phyloP scores from a whole-genome alignment of 2,888 invertebrate species.

The Hybos culiciformis region DNA sequence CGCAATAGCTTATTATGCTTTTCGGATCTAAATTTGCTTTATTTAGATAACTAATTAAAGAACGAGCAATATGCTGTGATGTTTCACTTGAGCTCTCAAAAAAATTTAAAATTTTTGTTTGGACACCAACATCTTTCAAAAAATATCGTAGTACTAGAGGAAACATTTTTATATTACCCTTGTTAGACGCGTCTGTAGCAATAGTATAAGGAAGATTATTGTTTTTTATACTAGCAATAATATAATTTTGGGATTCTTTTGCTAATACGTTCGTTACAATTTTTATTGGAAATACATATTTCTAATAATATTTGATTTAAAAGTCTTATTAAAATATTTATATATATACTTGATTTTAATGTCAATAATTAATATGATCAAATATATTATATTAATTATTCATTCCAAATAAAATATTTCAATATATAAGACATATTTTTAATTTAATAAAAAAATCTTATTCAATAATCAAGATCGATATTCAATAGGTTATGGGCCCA shows the following conservation, averaged over 20 bases:
- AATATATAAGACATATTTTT: too few species aligned
- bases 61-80: conserved; percentile 1
- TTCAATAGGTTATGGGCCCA: too few species aligned
- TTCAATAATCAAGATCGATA: too few species aligned
- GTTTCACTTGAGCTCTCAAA: background rate
- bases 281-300: too few species aligned
- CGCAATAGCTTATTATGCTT: conserved; percentile 5
- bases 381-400: too few species aligned
- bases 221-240: background rate
- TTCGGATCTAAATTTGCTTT: conserved; percentile 4
- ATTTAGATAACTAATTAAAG: background rate
- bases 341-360: too few species aligned
- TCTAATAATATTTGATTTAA: too few species aligned
- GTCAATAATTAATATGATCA: too few species aligned
- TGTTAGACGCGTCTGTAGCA: conserved; percentile 1
- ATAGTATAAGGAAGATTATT: background rate
- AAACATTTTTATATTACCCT: conserved; percentile 2
- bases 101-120: conserved; percentile 2
- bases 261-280: background rate
- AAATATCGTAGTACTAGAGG: conserved; percentile 2
- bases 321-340: too few species aligned
- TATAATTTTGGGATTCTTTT: background rate
- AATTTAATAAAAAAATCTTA: too few species aligned
- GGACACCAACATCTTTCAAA: background rate
- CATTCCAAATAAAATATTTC: too few species aligned